These are phyloP conservation scores for Caenorhabditis elegans DNA, from an alignment of 1,140 invertebrate genomes.

Conservation along the genomic window WBcel235 BX284605.5:17927001-17927500, in stretches of 20 bases:
- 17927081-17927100: no score
- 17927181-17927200: not conserved
- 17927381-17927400: not conserved
- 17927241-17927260: not conserved
- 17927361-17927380: not conserved
- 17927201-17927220: not conserved
- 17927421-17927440: not conserved
- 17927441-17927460: no score
- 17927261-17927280: not conserved
- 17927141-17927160: slow-evolving; percentile 8
- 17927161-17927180: slow-evolving; percentile 1
- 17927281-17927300: not conserved
- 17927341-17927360: not conserved
- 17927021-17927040: no score
- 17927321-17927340: not conserved
- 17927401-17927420: not conserved
- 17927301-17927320: not conserved
- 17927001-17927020: no score
- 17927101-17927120: not conserved
- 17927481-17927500: no score
- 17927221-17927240: not conserved
- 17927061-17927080: no score
- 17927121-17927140: slow-evolving; percentile 1
- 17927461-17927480: no score
- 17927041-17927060: no score